Base-by-base conservation (phyloP, 2,113 vertebrate species). In the Cairina moschata region DNA sequence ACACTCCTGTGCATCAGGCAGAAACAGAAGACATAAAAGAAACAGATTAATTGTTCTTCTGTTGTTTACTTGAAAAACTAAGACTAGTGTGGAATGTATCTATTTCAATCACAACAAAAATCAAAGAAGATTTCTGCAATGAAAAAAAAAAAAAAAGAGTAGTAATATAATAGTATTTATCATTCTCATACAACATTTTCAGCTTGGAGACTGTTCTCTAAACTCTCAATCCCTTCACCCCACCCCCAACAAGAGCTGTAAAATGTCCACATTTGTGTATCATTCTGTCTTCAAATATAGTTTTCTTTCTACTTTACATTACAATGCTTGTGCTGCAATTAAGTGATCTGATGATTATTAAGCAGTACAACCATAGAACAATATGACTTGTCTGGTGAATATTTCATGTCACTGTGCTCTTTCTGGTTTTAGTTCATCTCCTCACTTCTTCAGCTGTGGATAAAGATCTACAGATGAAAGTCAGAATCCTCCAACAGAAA, bases 81-180 rank as follows among this genome's bases (percentile, higher is more conserved):
- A 1, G 17, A 94, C 66, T 29, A 44, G 48, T 8, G 7, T 25
- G 36, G 38, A 95, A 60, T 50, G 42, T 48, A 77, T 28, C 7
- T n/a, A 58, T 69, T 38, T 32, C 54, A 46, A 58, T 26, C 75
- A 68, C 42, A 94, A 58, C 28, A n/a, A 68, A 88, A 86, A 96
- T 81, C 48, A 92, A 96, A 88, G 75, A 88, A 79, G 38, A 75
- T 60, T 90, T 84, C 80, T 91, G 68, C 80, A 88, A 91, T 73
- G 80, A 38, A 93, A 84, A 93, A 89, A 52, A 60, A 38, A 44
- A 48, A 38, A 48, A 48, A 48, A 22, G 31, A 74, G 46, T n/a
- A 83, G 50, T 63, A 90, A 88, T 59, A 74, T 1, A 75, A 72
- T 34, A 29, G 18, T 34, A 81, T 88, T 94, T 93, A 38, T 90